Base-by-base conservation (phyloP, 2,888 invertebrate species). In the Paralinhomoeus sp. region DNA sequence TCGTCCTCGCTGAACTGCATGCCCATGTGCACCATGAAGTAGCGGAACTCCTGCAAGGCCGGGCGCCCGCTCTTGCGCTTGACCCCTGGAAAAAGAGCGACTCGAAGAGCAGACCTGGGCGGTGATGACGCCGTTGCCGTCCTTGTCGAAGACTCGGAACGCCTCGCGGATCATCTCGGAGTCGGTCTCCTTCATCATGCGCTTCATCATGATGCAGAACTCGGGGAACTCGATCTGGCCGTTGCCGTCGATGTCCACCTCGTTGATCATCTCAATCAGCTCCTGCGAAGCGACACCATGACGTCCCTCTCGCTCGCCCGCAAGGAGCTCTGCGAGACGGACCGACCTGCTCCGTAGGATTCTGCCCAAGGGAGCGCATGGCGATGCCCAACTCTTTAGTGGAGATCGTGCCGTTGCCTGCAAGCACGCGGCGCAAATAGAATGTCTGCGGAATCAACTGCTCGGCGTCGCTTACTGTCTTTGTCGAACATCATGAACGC, bases 111-210 rank as follows among this genome's bases (percentile, higher is more conserved):
- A n/a, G n/a, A 40, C 45, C 33, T 46, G 46, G 5, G 46, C 46
- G 9, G 46, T 46, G 21, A 46, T 46, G 37, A 46, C 39, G 5
- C n/a, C n/a, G n/a, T n/a, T n/a, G n/a, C n/a, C n/a, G n/a, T n/a
- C n/a, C n/a, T n/a, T n/a, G n/a, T n/a, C 46, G 41, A 46, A 46
- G 9, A 46, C 46, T 9, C 46, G 34, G 33, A 46, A 46, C 2
- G 46, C 47, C 41, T 47, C 47, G 3, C 47, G 24, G n/a, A 47
- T 47, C 47, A 47, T 47, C 27, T 47, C 47, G 2, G 47, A 47
- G 36, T 47, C 47, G 17, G 44, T 47, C 18, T 47, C 47, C 31
- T 47, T 47, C 44, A 44, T 47, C 41, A 47, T 41, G 9, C 47
- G 40, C 23, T 47, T 47, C 47, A 47, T 47, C 47, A 47, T 47